Evolutionary conservation across 1,140 invertebrate species (phyloP), one percentile per base, ranked within the genome.

Genomic region (Heliconius melpomene): DNA sequence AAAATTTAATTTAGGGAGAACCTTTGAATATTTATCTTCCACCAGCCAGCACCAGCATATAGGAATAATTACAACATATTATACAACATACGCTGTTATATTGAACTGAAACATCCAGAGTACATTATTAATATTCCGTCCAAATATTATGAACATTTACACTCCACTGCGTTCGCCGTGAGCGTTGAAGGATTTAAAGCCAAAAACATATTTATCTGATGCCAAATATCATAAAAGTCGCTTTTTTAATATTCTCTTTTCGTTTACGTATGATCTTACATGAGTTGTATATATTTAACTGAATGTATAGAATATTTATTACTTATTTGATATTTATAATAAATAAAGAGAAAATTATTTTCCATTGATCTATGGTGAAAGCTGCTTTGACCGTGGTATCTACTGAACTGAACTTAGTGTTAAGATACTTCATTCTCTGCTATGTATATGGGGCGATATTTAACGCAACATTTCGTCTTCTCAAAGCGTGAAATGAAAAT

Each of bases 71-170:
- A 80, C 78, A 79, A 79, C 13, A 46, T 46, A 46, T 71, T 79
- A 79, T 36, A 76, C 38, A 74, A 74, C 57, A 72, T n/a, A 72
- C 52, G 52, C 40, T 52, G 66, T 72, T 78, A 74, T 79, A 81
- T 81, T 57, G 50, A 79, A 77, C 46, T 72, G 77, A 77, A 82
- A 79, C 75, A 79, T 70, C 40, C 20, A 60, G 57, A 50, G 72
- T 57, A 36, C 36, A 71, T 77, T 79, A 79, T 79, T 79, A 82
- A 82, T 82, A 82, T 82, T 82, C 76, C n/a, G 50, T 29, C 70
- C 72, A 74, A 70, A 74, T 66, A 46, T 46, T 46, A 66, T 79
- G 26, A 74, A 79, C 72, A 74, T 79, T 74, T 74, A 74, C 72
- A 79, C 77, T 78, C 36, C 72, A 72, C 6, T 78, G 52, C 77